Evolutionary conservation across 2,113 vertebrate species (phyloP), one percentile per base, ranked within the genome.

Genomic region (Bufo bufo): DNA sequence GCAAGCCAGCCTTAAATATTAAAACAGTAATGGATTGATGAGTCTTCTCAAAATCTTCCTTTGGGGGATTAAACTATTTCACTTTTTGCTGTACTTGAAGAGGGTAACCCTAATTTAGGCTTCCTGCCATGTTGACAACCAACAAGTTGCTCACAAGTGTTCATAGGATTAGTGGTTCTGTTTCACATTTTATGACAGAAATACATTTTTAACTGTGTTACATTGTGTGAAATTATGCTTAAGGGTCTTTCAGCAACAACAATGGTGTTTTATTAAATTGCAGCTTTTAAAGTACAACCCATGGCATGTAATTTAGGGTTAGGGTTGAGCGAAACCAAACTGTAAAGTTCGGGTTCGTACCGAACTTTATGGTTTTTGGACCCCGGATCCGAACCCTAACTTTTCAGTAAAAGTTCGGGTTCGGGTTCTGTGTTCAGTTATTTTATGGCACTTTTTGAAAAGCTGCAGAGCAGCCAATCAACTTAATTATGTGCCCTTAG

Each of bases 1-100:
- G 87, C 54, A 83, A 83, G n/a, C 23, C 13, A 13, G 80, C 14
- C 54, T 77, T 88, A 77, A 65, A 83, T 88, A 65, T 83, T 63
- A 77, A 83, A 9, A 33, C 3, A n/a, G 54, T 52, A 83, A 86
- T 52, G 61, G 75, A 77, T 52, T 58, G 56, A 58, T 79, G 63
- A 54, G 63, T 84, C n/a, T 20, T 52, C 85, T 19, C 12, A 65
- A 49, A 65, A 78, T 33, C 75, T 20, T 49, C 52, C 71, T 49
- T 3, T 23, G 33, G 58, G 8, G 74, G 74, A 86, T 78, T 86
- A 59, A 59, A 61, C 71, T 13, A 19, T 17, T 56, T 52, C 45
- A 54, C 6, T 49, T 45, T 77, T 17, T 9, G 7, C n/a, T 8
- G 52, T 50, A 19, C 65, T 81, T 71, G 54, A 63, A 87, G 20